These are phyloP conservation scores for Anaspis maculata DNA, from an alignment of 2,888 invertebrate genomes.

Conservation along the genomic window DNA sequence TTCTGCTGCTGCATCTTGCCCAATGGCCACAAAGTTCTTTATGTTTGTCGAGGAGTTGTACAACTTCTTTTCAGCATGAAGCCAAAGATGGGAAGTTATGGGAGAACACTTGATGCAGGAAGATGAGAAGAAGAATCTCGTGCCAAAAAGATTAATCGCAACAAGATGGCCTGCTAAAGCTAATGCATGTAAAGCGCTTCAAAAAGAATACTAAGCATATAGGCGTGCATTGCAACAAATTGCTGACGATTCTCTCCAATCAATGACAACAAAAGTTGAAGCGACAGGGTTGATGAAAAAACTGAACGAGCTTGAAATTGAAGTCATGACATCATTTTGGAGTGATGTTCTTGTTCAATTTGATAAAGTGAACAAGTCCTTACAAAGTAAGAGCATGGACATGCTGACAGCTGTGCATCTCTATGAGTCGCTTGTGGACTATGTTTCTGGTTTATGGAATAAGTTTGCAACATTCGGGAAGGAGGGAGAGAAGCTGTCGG, in stretches of 20 bases:
- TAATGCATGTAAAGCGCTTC: constrained; percentile 2
- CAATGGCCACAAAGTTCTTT: neutral
- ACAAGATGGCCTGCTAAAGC: constrained; percentile 7
- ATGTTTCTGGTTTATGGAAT: neutral
- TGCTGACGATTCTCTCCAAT: constrained; percentile 21
- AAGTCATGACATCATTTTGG: constrained; percentile 19
- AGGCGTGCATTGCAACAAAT: constrained; percentile 19
- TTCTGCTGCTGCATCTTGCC: neutral
- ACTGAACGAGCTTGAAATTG: constrained; percentile 18
- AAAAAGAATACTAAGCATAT: constrained; percentile 17
- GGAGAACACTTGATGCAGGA: neutral
- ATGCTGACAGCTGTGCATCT: neutral
- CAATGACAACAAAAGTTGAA: constrained; percentile 21
- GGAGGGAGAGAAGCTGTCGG: no score
- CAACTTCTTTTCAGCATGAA: neutral
- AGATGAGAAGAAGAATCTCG: neutral
- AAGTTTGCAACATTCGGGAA: no score
- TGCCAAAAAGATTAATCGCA: no score
- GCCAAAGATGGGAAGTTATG: neutral
- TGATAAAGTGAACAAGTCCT: neutral
- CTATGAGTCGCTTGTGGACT: neutral
- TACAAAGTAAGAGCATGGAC: constrained; percentile 1
- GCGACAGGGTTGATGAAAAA: constrained; percentile 11
- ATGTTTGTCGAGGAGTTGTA: constrained; percentile 1
- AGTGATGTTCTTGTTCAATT: constrained; percentile 5